phyloP scores from a whole-genome alignment of 2,797 vertebrate genomes.

The Sternarchorhynchus goeldii region DNA sequence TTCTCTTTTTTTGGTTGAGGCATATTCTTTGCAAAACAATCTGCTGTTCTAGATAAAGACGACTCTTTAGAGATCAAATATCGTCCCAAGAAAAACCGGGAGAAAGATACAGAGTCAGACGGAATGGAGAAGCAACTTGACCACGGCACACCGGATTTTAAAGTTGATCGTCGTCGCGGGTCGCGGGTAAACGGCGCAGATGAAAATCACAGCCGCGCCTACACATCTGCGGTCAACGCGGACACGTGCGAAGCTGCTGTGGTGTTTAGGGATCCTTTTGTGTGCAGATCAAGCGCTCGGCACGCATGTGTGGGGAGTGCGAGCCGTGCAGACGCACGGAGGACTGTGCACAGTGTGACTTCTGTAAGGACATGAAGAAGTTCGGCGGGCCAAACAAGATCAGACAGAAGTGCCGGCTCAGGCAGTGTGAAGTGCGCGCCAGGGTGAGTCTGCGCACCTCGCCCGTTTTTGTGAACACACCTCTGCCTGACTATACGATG shows the following conservation, averaged over 20 bases:
- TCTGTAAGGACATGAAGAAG: conserved; percentile 97
- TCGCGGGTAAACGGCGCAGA: conserved; percentile 64
- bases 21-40: neutral
- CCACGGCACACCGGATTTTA: conserved; percentile 61
- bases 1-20: neutral
- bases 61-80: conserved; percentile 82
- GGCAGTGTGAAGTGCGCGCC: conserved; percentile 91
- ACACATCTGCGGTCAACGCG: neutral
- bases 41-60: conserved; percentile 71
- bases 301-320: conserved; percentile 92
- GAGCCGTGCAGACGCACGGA: conserved; percentile 88
- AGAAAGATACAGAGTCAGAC: conserved; percentile 73
- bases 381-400: conserved; percentile 95
- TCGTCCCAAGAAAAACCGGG: conserved; percentile 81
- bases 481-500: neutral
- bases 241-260: neutral
- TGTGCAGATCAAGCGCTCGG: conserved; percentile 85
- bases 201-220: neutral
- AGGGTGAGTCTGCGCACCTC: conserved; percentile 74
- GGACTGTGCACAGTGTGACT: conserved; percentile 91
- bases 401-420: conserved; percentile 88
- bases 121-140: conserved; percentile 57
- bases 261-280: conserved; percentile 10
- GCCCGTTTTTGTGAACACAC: neutral
- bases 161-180: conserved; percentile 65